Percentiles rank a stretch among this genome's conserved stretches.
These are phyloP conservation scores for Myotis lucifugus DNA, from an alignment of 2,113 vertebrate species.

Conservation along the genomic window DNA sequence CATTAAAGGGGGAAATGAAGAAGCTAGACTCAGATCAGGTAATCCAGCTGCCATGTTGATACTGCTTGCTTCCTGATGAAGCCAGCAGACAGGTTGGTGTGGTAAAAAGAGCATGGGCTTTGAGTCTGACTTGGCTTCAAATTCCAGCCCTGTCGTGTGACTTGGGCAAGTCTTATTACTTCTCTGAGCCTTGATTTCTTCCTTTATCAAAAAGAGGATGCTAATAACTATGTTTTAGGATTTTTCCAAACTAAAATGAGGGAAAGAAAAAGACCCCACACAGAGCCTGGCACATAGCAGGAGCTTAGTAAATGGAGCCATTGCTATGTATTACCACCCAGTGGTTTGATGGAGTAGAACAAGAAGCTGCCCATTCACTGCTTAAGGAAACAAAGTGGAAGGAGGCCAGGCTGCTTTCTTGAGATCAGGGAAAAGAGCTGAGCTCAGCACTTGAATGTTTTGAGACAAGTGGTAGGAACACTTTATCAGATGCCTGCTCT, in stretches of 20 bases:
- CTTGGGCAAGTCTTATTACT: not conserved
- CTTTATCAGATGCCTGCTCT: conserved; percentile 11
- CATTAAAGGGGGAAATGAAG: conserved; percentile 84
- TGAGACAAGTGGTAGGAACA: conserved; percentile 8
- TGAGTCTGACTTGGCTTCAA: conserved; percentile 17
- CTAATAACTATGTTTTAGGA: not conserved
- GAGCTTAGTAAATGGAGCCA: not conserved
- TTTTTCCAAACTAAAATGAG: conserved; percentile 50
- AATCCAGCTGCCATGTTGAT: conserved; percentile 63
- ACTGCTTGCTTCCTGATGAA: conserved; percentile 20
- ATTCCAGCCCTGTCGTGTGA: not conserved
- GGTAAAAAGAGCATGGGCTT: not conserved
- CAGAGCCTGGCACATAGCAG: conserved; percentile 12
- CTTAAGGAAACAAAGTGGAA: not conserved
- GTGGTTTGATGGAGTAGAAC: not conserved
- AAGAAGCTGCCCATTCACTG: not conserved
- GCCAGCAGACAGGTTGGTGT: conserved; percentile 48
- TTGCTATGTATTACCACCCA: not conserved
- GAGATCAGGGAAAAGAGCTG: not conserved
- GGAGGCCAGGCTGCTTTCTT: not conserved
- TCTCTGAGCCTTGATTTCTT: conserved; percentile 56
- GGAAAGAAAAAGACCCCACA: not conserved
- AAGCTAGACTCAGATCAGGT: conserved; percentile 86
- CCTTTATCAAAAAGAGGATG: conserved; percentile 18
- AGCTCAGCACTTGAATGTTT: conserved; percentile 2